These are phyloP conservation scores for Cyanoderma ruficeps DNA, from an alignment of 2,113 vertebrate genomes.

Conservation along the genomic window DNA sequence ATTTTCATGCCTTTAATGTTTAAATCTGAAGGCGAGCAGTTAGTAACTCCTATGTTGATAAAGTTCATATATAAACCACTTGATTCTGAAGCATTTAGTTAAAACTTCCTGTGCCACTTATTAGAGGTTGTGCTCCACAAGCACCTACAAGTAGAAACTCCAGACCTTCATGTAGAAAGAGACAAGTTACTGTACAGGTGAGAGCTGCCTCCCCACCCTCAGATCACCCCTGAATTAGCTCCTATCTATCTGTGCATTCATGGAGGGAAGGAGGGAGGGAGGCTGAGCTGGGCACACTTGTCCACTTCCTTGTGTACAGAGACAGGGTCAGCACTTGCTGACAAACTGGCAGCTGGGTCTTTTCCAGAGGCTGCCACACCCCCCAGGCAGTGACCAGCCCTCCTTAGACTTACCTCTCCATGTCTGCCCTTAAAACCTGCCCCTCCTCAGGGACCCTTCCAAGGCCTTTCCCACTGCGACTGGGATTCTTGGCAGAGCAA, in stretches of 20 bases:
- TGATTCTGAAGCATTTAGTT: not conserved
- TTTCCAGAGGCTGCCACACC: fast-evolving
- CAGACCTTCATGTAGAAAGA: not conserved
- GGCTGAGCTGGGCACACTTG: not conserved
- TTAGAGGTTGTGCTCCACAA: not conserved
- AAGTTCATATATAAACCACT: not conserved
- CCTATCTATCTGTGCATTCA: not conserved
- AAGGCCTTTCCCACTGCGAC: fast-evolving
- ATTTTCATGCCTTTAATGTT: not conserved
- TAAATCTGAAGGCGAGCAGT: not conserved
- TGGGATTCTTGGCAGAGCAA: not conserved
- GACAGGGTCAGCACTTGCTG: not conserved
- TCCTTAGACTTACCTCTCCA: not conserved
- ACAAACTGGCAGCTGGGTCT: not conserved
- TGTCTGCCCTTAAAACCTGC: not conserved
- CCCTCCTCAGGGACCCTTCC: not conserved
- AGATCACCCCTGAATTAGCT: not conserved
- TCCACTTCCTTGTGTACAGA: not conserved
- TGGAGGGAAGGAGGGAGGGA: not conserved
- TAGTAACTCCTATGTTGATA: not conserved
- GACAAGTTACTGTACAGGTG: not conserved
- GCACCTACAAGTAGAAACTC: not conserved
- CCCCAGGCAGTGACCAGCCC: not conserved
- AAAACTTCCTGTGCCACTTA: not conserved
- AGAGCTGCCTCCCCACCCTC: not conserved